These are phyloP conservation scores for Formica exsecta DNA, from an alignment of 1,140 invertebrate genomes.

Conservation along the genomic window DNA sequence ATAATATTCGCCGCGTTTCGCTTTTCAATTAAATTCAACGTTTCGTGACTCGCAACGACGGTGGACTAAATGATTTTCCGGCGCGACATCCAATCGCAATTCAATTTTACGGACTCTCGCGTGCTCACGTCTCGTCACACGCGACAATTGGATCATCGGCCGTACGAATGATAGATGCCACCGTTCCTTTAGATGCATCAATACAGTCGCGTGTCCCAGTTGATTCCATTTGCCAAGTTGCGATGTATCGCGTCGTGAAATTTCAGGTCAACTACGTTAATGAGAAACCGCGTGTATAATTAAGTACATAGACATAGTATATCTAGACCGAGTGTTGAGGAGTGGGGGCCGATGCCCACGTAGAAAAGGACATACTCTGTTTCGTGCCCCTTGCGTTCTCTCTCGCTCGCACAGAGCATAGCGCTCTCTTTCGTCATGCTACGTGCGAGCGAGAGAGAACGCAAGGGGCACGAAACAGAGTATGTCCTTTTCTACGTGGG, in stretches of 20 bases:
- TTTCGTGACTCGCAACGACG: conserved; percentile 19
- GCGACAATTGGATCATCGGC: conserved; percentile 44
- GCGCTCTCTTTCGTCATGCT: too few relatives aligned
- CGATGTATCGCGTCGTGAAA: not conserved
- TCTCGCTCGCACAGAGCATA: too few relatives aligned
- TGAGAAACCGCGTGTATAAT: conserved; percentile 54
- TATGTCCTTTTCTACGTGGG: too few relatives aligned
- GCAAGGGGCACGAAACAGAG: too few relatives aligned
- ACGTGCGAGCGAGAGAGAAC: too few relatives aligned
- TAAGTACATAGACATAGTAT: too few relatives aligned
- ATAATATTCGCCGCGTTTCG: not conserved
- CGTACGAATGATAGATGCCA: conserved; percentile 48
- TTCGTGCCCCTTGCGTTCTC: too few relatives aligned
- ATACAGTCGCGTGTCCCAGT: not conserved
- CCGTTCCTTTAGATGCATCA: conserved; percentile 51
- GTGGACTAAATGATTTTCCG: conserved; percentile 56
- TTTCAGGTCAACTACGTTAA: conserved; percentile 19
- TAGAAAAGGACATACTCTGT: too few relatives aligned
- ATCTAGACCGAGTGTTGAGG: too few relatives aligned
- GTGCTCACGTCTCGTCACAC: conserved; percentile 57
- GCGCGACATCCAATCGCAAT: conserved; percentile 56
- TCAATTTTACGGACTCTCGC: conserved; percentile 71
- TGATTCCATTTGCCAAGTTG: conserved; percentile 15
- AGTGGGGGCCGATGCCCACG: too few relatives aligned
- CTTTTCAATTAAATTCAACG: conserved; percentile 20